Evolutionary conservation across 2,797 vertebrate species (phyloP).

Genomic region (Xenopus petersii): DNA sequence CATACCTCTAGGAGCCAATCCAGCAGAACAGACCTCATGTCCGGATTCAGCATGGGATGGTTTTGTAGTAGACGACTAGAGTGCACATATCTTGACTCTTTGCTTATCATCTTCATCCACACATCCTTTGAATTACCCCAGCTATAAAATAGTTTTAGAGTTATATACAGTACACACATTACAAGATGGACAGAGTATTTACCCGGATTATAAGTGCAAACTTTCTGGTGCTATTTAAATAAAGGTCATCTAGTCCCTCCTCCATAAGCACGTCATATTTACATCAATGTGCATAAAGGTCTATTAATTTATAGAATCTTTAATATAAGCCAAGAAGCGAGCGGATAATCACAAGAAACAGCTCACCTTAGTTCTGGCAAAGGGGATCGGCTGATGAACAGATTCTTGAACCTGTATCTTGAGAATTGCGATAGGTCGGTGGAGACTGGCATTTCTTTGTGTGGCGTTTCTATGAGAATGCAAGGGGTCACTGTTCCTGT

Average conservation of each 20-base stretch:
- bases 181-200: too few species aligned
- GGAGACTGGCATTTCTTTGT: constrained; percentile 81
- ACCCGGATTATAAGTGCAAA: too few species aligned
- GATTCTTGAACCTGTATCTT: constrained; percentile 88
- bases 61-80: constrained; percentile 81
- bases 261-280: too few species aligned
- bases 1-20: constrained; percentile 95
- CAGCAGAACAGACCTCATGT: constrained; percentile 92
- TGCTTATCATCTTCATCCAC: constrained; percentile 96
- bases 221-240: too few species aligned
- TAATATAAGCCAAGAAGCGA: too few species aligned
- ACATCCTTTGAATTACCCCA: constrained; percentile 94
- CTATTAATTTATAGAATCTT: too few species aligned
- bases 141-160: constrained; percentile 57
- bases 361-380: constrained; percentile 87
- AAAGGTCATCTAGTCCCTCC: too few species aligned
- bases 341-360: too few species aligned
- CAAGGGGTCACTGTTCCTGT: constrained; percentile 81
- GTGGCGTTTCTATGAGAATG: constrained; percentile 90
- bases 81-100: constrained; percentile 88
- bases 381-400: constrained; percentile 92
- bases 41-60: constrained; percentile 83
- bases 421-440: constrained; percentile 83
- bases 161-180: not conserved
- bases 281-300: too few species aligned